These are phyloP conservation scores for Scrobipalpa atriplicella DNA, from an alignment of 2,888 invertebrate species.

Conservation along the genomic window DNA sequence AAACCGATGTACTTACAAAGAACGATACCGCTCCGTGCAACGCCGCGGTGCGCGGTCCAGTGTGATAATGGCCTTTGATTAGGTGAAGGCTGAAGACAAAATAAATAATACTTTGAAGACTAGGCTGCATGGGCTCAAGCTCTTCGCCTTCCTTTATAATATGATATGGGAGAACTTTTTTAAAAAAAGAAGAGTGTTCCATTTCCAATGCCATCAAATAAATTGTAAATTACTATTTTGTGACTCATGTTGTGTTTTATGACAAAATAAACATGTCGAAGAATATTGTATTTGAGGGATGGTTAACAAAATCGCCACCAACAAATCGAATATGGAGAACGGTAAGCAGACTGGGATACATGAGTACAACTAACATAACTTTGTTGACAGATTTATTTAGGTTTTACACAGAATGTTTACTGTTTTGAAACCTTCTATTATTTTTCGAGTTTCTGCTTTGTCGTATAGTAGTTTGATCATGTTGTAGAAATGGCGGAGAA, in stretches of 20 bases:
- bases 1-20: too few relatives aligned
- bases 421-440: neutral
- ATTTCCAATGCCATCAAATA: neutral
- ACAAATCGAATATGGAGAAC: conserved; percentile 96
- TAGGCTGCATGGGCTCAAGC: too few relatives aligned
- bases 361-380: conserved; percentile 40
- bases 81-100: too few relatives aligned
- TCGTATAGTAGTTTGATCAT: conserved; percentile 18
- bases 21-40: too few relatives aligned
- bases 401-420: neutral
- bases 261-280: conserved; percentile 62
- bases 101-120: too few relatives aligned
- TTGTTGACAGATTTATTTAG: conserved; percentile 59
- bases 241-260: neutral
- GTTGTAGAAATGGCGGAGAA: conserved; percentile 94
- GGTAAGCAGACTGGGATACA: conserved; percentile 84
- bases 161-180: neutral
- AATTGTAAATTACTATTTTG: neutral
- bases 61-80: too few relatives aligned
- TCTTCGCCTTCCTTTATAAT: too few relatives aligned
- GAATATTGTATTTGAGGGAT: conserved; percentile 94
- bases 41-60: too few relatives aligned
- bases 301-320: conserved; percentile 98
- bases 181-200: neutral
- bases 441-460: neutral